phyloP scores from a whole-genome alignment of 1,140 invertebrate species.

The Drosophila sp. region DNA sequence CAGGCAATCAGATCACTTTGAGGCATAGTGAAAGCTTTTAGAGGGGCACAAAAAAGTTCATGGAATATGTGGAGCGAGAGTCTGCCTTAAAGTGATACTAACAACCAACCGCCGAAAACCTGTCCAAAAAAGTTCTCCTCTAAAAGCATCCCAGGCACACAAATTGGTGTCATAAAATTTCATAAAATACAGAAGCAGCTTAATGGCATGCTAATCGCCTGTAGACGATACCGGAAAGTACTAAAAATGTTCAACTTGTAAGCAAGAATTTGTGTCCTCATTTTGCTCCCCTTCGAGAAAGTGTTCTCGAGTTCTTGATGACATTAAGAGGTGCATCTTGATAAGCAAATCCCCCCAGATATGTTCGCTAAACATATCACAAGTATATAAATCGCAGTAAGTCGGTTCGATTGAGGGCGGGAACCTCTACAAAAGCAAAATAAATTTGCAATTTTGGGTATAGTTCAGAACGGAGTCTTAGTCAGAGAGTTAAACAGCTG shows the following conservation, averaged over 20 bases:
- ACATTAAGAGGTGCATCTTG: neutral
- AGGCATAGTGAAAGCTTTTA: constrained; percentile 38
- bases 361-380: neutral
- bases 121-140: constrained; percentile 32
- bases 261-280: constrained; percentile 60
- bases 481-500: too few species aligned
- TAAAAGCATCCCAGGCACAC: constrained; percentile 3
- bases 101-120: constrained; percentile 31
- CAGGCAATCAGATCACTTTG: constrained; percentile 51
- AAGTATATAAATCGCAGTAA: neutral
- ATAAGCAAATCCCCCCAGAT: neutral
- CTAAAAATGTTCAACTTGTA: constrained; percentile 11
- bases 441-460: too few species aligned
- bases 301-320: neutral
- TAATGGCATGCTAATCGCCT: constrained; percentile 65
- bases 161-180: constrained; percentile 48
- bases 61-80: constrained; percentile 24
- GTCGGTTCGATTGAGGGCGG: neutral
- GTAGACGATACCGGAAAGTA: constrained; percentile 19
- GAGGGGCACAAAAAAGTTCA: constrained; percentile 19
- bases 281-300: constrained; percentile 43
- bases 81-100: constrained; percentile 40
- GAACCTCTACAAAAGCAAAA: too few species aligned
- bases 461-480: too few species aligned
- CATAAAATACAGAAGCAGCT: constrained; percentile 37